Evolutionary conservation across 1,140 invertebrate species (phyloP), one percentile per base, ranked within the genome.

Genomic region (Lasioglossum albipes): DNA sequence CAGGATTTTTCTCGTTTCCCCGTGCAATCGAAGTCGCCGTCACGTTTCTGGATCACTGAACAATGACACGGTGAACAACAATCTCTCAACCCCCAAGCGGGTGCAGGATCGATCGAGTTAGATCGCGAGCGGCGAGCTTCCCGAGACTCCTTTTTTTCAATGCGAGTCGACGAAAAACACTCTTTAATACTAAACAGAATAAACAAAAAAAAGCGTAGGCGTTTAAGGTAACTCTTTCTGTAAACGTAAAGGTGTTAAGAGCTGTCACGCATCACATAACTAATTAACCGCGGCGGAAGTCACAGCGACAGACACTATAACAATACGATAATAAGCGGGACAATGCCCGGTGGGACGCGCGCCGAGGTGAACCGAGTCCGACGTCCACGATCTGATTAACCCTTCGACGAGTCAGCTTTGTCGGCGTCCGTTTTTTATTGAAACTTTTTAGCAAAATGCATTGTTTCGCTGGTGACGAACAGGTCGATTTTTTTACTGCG

Each of bases 171-270:
- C 2, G 18, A 41, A 74, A 79, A 13, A 41, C 73, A 79, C 70
- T 67, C 77, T 74, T 79, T 74, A 74, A 79, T 74, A 74, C 41
- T 79, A 66, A 49, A 59, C 20, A 59, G 16, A 59, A 45, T 9
- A 45, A 45, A 45, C 42, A 49, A 59, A 59, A 76, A 4, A 59
- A 78, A 72, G 64, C 57, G 27, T 84, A 84, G 77, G 13, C 52
- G 59, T 6, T 75, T 85, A 85, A 85, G 84, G 72, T 84, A 27
- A 84, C 69, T 77, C 65, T 79, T 6, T 81, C 75, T 83, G 81
- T 83, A 85, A 49, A 85, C 59, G 82, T 81, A 84, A 84, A n/a
- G 42, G 52, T 81, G 52, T n/a, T 84, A 85, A 85, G 73, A 52
- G 72, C 71, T 84, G 82, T 80, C 83, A 73, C 31, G 65, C 45